A percentile compares a stretch with the other conserved stretches of the same genome.
phyloP scores from a whole-genome alignment of 1,140 invertebrate genomes.

The Venturia canescens region DNA sequence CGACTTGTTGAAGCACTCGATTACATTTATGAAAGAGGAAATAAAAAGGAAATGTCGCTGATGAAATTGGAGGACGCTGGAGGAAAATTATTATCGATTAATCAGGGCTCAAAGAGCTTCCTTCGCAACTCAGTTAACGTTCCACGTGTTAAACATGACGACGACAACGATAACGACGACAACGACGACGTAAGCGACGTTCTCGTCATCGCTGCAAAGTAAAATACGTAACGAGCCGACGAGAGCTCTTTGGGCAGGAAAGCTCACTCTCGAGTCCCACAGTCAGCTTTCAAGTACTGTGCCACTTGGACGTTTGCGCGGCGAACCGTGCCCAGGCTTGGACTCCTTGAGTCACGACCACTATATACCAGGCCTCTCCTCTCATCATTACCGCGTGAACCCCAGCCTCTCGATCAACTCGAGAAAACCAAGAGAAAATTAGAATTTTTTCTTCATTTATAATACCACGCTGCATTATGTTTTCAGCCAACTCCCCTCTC shows the following conservation, averaged over 20 bases:
- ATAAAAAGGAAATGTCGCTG: background rate
- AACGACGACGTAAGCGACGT: background rate
- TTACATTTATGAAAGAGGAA: background rate
- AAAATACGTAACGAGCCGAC: slow-evolving; percentile 39
- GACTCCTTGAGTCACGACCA: slow-evolving; percentile 21
- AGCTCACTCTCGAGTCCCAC: slow-evolving; percentile 25
- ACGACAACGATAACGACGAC: background rate
- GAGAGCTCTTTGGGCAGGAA: slow-evolving; percentile 18
- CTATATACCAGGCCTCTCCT: background rate
- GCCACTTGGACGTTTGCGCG: slow-evolving; percentile 30
- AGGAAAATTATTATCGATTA: slow-evolving; percentile 8
- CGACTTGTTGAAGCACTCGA: background rate
- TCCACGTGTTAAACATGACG: background rate
- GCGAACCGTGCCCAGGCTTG: background rate
- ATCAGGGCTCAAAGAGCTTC: background rate
- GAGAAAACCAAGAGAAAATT: background rate
- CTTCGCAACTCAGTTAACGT: background rate
- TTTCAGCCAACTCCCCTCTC: background rate
- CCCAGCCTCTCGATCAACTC: slow-evolving; percentile 27
- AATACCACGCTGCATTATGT: background rate
- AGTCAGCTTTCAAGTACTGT: slow-evolving; percentile 32
- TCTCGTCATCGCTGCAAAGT: slow-evolving; percentile 6
- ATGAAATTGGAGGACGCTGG: background rate
- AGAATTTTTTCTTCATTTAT: background rate
- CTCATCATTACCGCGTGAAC: background rate